phyloP scores from a whole-genome alignment of 2,797 vertebrate genomes.

The Chaetophractus vellerosus region DNA sequence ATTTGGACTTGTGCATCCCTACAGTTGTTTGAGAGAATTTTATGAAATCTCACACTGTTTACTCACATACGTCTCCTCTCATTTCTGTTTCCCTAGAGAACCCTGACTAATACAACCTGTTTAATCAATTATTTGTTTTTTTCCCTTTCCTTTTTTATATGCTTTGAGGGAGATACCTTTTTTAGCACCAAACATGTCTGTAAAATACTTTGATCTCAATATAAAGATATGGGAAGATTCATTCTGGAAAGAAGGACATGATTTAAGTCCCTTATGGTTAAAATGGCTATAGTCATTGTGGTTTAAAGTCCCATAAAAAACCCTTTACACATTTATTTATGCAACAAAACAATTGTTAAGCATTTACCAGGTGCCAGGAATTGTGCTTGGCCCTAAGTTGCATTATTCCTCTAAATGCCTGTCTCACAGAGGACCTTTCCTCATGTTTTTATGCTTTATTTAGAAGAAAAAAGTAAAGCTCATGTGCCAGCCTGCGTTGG shows the following conservation, averaged over 20 bases:
- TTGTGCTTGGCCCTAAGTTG: background rate
- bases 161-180: background rate
- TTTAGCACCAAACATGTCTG: background rate
- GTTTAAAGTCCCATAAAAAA: background rate
- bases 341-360: background rate
- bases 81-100: too few species aligned
- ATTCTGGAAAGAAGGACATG: background rate
- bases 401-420: background rate
- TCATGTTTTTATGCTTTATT: background rate
- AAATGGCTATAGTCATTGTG: background rate
- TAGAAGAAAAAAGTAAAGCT: background rate
- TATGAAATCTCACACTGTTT: too few species aligned
- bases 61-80: too few species aligned
- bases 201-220: constrained; percentile 25
- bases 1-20: too few species aligned
- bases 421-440: background rate
- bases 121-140: background rate
- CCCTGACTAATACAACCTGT: background rate
- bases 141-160: background rate
- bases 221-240: background rate
- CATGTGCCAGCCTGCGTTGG: background rate
- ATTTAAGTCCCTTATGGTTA: background rate
- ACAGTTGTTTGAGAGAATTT: too few species aligned
- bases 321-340: background rate
- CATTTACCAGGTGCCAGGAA: background rate